Percentiles rank a stretch among this genome's conserved stretches.
Evolutionary conservation across 2,797 vertebrate genomes (phyloP).

Genomic region (Phrynocephalus vlangalii): DNA sequence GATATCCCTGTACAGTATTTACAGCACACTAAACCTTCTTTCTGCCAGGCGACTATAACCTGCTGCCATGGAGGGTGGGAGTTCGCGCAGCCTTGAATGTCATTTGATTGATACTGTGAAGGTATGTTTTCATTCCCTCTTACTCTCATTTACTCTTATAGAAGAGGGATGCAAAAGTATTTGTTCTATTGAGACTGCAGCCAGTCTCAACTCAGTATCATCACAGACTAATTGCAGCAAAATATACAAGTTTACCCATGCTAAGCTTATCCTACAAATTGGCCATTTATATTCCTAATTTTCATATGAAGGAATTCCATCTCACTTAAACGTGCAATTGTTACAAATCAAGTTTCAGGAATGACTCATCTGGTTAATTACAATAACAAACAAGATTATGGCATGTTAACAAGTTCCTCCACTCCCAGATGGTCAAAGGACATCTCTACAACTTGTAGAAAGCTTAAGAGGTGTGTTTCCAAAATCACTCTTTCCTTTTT

Average conservation of each 20-base stretch:
- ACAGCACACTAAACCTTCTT: neutral
- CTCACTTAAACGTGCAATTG: neutral
- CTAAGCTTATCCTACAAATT: conserved; percentile 1
- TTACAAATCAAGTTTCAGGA: neutral
- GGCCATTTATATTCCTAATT: conserved; percentile 8
- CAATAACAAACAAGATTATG: no score
- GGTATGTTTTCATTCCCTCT: neutral
- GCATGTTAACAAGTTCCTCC: no score
- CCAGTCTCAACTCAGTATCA: neutral
- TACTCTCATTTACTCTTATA: neutral
- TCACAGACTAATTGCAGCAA: neutral
- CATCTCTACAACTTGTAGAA: neutral
- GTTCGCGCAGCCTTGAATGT: neutral
- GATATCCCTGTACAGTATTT: neutral
- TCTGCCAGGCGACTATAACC: neutral
- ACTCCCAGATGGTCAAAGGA: no score
- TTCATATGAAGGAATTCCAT: neutral
- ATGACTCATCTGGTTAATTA: neutral
- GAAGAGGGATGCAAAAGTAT: neutral
- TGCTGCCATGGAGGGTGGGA: no score
- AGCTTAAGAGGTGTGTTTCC: neutral
- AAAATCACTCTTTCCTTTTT: neutral
- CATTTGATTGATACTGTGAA: neutral
- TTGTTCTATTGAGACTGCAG: neutral
- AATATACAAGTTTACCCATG: conserved; percentile 12